Conservation (phyloP, 1,140 invertebrate genomes). For the Bombus sylvicola region DNA sequence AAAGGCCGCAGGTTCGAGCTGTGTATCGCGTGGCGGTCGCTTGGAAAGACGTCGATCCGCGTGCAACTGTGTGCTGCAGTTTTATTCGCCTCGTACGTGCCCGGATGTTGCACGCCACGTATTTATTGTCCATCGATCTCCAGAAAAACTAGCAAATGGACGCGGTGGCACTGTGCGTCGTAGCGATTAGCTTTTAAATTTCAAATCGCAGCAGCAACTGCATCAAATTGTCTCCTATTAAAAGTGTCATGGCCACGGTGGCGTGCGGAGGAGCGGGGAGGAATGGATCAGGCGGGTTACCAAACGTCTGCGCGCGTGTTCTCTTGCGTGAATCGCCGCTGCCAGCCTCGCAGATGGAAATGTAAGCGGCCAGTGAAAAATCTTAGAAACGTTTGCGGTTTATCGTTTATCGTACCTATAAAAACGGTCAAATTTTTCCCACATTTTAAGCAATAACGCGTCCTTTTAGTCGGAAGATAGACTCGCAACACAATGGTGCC, state of each 20-base stretch:
- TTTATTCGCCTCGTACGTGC: neutral
- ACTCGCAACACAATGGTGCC: too few relatives aligned
- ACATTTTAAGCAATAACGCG: too few relatives aligned
- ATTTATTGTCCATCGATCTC: slow-evolving; percentile 25
- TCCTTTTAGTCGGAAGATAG: too few relatives aligned
- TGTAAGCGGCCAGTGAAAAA: neutral
- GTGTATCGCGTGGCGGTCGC: too few relatives aligned
- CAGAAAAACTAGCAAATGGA: slow-evolving; percentile 1
- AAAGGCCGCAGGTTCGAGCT: too few relatives aligned
- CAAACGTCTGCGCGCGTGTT: slow-evolving; percentile 33
- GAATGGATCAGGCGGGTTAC: slow-evolving; percentile 22
- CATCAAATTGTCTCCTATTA: slow-evolving; percentile 81
- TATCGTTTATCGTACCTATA: too few relatives aligned
- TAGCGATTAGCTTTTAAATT: slow-evolving; percentile 73
- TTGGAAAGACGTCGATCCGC: neutral
- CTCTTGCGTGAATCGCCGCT: neutral
- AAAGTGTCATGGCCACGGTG: slow-evolving; percentile 79
- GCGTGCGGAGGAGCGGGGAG: slow-evolving; percentile 29
- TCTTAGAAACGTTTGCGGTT: neutral
- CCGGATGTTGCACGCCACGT: neutral
- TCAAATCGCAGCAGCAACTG: slow-evolving; percentile 77
- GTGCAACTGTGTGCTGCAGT: neutral
- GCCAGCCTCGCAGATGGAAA: neutral
- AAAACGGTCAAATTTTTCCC: too few relatives aligned
- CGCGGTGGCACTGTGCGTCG: slow-evolving; percentile 11